These are phyloP conservation scores for Erpetoichthys calabaricus DNA, from an alignment of 2,797 vertebrate genomes.

Conservation along the genomic window DNA sequence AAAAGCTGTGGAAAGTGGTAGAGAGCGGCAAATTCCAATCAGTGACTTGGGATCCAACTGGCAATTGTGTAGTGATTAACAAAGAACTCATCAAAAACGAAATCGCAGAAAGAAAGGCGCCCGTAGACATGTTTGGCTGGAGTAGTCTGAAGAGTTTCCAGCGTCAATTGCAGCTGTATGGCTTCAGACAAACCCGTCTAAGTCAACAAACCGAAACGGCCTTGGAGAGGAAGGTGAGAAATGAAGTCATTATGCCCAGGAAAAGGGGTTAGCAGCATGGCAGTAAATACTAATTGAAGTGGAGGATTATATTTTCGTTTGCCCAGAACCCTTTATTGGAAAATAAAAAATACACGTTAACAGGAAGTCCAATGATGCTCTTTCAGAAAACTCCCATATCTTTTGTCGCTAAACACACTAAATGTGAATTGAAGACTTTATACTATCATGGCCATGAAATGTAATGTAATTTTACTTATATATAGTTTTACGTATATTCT, in stretches of 20 bases:
- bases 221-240: conserved; percentile 21
- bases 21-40: conserved; percentile 18
- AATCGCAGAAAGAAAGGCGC: conserved; percentile 19
- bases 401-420: too few relatives aligned
- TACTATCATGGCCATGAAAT: background rate
- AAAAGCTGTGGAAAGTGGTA: conserved; percentile 24
- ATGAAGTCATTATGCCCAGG: conserved; percentile 1
- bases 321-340: too few relatives aligned
- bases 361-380: too few relatives aligned
- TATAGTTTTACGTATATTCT: too few relatives aligned
- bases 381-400: too few relatives aligned
- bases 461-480: too few relatives aligned
- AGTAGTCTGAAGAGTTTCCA: conserved; percentile 27
- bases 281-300: too few relatives aligned
- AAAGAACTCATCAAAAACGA: conserved; percentile 28
- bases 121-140: conserved; percentile 25
- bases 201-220: conserved; percentile 20
- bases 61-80: conserved; percentile 8
- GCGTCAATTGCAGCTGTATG: conserved; percentile 25
- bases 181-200: conserved; percentile 26
- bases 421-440: too few relatives aligned
- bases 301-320: too few relatives aligned
- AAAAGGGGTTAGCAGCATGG: conserved; percentile 14
- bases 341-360: too few relatives aligned
- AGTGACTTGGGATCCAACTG: conserved; percentile 9